Percentiles rank a stretch among this genome's conserved stretches.
Conservation (phyloP, 2,113 vertebrate species). For the Carollia perspicillata region DNA sequence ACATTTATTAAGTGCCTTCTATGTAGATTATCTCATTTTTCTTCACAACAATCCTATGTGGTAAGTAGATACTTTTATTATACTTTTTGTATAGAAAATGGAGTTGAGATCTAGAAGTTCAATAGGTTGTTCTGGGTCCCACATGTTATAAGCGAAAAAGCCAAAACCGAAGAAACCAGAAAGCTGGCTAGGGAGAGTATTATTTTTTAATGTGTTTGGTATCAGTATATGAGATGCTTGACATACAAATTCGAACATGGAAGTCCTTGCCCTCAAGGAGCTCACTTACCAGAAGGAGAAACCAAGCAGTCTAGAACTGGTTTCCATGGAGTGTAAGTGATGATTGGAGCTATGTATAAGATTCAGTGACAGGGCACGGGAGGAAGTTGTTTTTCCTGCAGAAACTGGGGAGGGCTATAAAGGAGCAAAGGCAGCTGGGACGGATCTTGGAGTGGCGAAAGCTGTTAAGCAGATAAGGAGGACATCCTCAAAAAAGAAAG, state of each 20-base stretch:
- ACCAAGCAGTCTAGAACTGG: not conserved
- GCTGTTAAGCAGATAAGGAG: not conserved
- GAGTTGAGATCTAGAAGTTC: constrained; percentile 24
- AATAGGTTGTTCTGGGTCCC: constrained; percentile 1
- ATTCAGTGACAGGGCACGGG: not conserved
- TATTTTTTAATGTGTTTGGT: not conserved
- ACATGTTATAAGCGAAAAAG: not conserved
- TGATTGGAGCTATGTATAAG: not conserved
- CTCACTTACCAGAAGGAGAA: not conserved
- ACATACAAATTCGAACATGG: not conserved
- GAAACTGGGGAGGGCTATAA: not conserved
- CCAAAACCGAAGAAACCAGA: not conserved
- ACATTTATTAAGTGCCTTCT: not conserved
- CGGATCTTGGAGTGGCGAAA: not conserved
- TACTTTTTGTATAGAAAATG: constrained; percentile 20
- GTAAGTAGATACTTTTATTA: not conserved
- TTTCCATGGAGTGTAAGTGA: not conserved
- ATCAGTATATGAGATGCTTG: not conserved
- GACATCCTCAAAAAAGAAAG: not conserved
- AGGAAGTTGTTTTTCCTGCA: not conserved
- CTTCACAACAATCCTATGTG: not conserved
- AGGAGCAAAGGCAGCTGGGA: not conserved
- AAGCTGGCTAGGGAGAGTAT: not conserved
- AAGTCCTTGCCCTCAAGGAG: not conserved
- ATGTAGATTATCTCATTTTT: not conserved